Base-by-base conservation (phyloP, 2,797 vertebrate species). In the Euthynnus affinis region DNA sequence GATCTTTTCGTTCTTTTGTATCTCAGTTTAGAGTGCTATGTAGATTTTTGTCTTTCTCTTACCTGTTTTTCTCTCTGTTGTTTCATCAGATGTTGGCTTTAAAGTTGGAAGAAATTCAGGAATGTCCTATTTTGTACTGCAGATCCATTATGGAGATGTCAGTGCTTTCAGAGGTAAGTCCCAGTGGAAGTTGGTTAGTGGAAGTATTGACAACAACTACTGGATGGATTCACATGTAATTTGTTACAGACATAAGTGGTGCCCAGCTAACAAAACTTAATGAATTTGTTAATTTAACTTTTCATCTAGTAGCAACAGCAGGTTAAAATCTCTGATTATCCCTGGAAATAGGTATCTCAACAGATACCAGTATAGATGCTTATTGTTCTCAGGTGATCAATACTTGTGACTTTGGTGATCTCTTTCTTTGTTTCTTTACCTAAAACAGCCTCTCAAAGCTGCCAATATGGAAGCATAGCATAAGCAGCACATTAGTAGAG, bases 91-190 rank as follows among this genome's bases (percentile, higher is more conserved):
- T 93, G 98, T 99, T 85, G 98, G 97, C 74, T 99, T 99, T 93
- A 96, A 96, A 96, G 98, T 99, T 80, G 98, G 97, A 89, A 96
- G 94, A 87, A 95, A 93, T 85, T 93, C 96, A 2, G 95, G 94
- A 78, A 96, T 95, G 81, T 96, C 96, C 89, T 95, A 96, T 88
- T 97, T 99, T 89, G 97, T 99, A 79, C 96, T 99, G 23, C 98
- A 99, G 85, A 97, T 99, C 32, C 98, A 99, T 93, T 99, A 99
- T 80, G 98, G 97, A n/a, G 97, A 99, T 68, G 60, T 96, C 74
- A 90, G 81, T 88, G 96, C 95, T 86, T 99, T 99, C 80, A 96
- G 86, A 96, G 97, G 98, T 98, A 91, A 66, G 95, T 86, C 44
- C 7, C 51, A 17, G 53, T 48, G 7, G 4, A 58, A 25, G 18